Percentiles rank a stretch among this genome's conserved stretches.
phyloP scores from a whole-genome alignment of 2,888 invertebrate genomes.

The Myopa tessellatipennis region DNA sequence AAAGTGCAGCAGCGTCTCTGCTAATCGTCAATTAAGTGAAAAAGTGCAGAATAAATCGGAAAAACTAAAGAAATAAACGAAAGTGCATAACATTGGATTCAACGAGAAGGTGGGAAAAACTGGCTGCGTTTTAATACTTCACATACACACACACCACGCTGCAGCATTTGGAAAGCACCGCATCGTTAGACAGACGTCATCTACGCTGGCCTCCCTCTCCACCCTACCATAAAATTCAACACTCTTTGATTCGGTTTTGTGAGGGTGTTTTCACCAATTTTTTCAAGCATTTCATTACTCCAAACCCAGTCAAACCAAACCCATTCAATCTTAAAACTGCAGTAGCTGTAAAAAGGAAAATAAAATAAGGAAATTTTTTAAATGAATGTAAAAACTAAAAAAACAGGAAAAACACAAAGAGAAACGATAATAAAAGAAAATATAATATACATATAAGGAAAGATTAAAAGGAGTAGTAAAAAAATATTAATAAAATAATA shows the following conservation, averaged over 20 bases:
- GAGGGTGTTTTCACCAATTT: too few species aligned
- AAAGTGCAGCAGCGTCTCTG: slow-evolving; percentile 50
- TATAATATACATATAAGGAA: too few species aligned
- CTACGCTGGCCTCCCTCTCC: not conserved
- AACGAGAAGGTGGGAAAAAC: not conserved
- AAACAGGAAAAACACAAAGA: too few species aligned
- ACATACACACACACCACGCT: slow-evolving; percentile 30
- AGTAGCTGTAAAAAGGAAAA: not conserved
- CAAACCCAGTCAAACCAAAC: slow-evolving; percentile 40
- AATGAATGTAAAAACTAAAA: not conserved
- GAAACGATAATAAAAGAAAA: not conserved
- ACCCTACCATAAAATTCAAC: not conserved
- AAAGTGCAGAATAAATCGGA: not conserved
- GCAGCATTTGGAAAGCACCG: slow-evolving; percentile 21
- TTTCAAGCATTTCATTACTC: not conserved
- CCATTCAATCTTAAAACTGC: slow-evolving; percentile 18
- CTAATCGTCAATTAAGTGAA: slow-evolving; percentile 27
- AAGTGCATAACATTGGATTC: slow-evolving; percentile 34
- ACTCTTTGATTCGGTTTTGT: not conserved
- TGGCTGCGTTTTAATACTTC: slow-evolving; percentile 37
- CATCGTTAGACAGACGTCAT: not conserved
- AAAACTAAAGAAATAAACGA: not conserved
- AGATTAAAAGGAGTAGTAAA: not conserved
- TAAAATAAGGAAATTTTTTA: slow-evolving; percentile 16
- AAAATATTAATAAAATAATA: slow-evolving; percentile 19